Base-by-base conservation (phyloP, 1,140 invertebrate species). In the Hyles euphorbiae region DNA sequence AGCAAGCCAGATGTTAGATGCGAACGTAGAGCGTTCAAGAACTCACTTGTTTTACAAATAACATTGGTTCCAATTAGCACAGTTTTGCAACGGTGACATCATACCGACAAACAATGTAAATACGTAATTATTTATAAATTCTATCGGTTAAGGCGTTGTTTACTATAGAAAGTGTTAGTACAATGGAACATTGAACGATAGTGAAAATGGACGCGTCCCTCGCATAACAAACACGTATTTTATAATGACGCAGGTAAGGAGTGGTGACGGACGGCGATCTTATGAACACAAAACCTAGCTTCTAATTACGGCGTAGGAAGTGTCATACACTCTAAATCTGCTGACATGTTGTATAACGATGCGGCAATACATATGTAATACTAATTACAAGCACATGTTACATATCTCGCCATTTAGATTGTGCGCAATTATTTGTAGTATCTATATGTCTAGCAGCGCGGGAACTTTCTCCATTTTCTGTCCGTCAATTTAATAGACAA, bases 141-240 rank as follows among this genome's bases (percentile, higher is more conserved):
- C 70, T 48, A 49, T 54, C 48, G 49, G 50, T 59, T 64, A 67
- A 58, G 63, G 64, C 51, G 51, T 56, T 57, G 65, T 65, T 75
- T 67, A 77, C 67, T 73, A 77, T 75, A 81, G 82, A 85, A 85
- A 85, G 81, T 77, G 76, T 71, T 51, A 58, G 67, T 64, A 76
- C 72, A 80, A 83, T 78, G 67, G 67, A 65, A 69, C 74, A 78
- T 72, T 77, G 69, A 78, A 80, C 70, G 82, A 85, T 80, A 85
- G 82, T 85, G 82, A 85, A 84, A 85, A 74, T 76, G 61, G 51
- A 34, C 40, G 33, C 63, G 67, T 54, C 61, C 56, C 51, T n/a
- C 61, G 81, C 67, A 84, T 84, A 79, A 54, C 55, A 78, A 83
- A 53, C 44, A 69, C 58, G 48, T 51, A 44, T 53, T 63, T 56